Evolutionary conservation across 2,797 vertebrate genomes (phyloP), one percentile per base, ranked within the genome.

Genomic region (Psittacula echo): DNA sequence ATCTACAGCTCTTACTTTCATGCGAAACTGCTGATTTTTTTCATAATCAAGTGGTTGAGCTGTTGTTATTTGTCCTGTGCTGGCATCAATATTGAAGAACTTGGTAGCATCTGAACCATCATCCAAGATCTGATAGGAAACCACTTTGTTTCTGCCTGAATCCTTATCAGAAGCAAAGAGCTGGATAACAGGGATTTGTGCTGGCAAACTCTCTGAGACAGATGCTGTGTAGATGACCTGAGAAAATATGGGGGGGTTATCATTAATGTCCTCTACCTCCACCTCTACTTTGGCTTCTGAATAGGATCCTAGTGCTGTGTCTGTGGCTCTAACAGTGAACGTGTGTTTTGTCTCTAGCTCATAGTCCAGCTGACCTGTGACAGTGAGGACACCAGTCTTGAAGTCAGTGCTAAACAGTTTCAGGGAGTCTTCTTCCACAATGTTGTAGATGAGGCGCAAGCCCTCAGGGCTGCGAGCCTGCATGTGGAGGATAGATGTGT

Each of bases 381-480:
- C 98, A 9, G 98, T 99, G 73, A 99, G 93, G n/a, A 99, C 98
- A 3, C 99, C 99, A 1, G 99, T 99, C 98, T 99, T 99, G 93
- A 99, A 99, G 94, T 99, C 99, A 0, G 99, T 98, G 92, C 98
- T 99, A 95, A 99, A 99, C 65, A 98, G 96, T 13, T 95, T 98
- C 39, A 99, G 96, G 29, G 98, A 95, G 3, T 99, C 99, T 96
- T 99, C 98, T 93, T 99, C 99, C 62, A 98, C 96, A 1, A 99
- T 98, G 96, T 99, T 99, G 97, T 99, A 99, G 97, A 99, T 99
- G 32, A 99, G 98, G 16, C 98, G 98, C 86, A 99, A 99, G 54
- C 99, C 99, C 75, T 99, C 99, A 1, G 99, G 99, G 87, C 99
- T 99, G 78, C 99, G 98, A 67, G 99, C 99, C 96, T 99, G 99